These are phyloP conservation scores for Quadroppia sp. DNA, from an alignment of 2,888 invertebrate genomes.

Conservation along the genomic window DNA sequence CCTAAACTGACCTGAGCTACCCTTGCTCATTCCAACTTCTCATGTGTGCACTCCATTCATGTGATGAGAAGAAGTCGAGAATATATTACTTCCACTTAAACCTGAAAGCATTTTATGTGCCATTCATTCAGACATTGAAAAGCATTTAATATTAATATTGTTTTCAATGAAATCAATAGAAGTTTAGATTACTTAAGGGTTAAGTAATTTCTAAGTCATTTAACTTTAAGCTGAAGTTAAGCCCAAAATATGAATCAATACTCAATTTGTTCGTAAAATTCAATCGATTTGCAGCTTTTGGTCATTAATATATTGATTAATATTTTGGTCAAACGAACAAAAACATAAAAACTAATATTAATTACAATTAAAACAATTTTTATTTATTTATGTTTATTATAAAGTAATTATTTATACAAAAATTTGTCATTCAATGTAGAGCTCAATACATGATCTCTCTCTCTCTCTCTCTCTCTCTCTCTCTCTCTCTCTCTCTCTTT, in stretches of 20 bases:
- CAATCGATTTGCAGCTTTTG: not conserved
- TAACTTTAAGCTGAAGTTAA: not conserved
- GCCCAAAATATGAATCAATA: not conserved
- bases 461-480: too few species aligned
- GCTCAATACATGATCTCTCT: too few species aligned
- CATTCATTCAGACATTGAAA: not conserved
- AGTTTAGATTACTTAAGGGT: not conserved
- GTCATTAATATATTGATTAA: not conserved
- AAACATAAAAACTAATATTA: not conserved
- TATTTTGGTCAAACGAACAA: not conserved
- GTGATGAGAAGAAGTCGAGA: too few species aligned
- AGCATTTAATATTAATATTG: not conserved
- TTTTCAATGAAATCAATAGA: not conserved
- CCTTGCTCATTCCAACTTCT: too few species aligned
- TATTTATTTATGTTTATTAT: not conserved
- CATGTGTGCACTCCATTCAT: too few species aligned
- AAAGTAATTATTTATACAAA: too few species aligned
- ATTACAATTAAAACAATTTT: not conserved
- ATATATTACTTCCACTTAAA: too few species aligned
- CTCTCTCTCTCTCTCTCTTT: too few species aligned
- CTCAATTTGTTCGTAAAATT: not conserved
- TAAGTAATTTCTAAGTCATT: not conserved
- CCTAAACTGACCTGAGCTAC: too few species aligned
- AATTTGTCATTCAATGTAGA: too few species aligned
- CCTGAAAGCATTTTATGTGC: not conserved